Evolutionary conservation across 2,113 vertebrate species (phyloP).

Genomic region (Ochotona curzoniae): DNA sequence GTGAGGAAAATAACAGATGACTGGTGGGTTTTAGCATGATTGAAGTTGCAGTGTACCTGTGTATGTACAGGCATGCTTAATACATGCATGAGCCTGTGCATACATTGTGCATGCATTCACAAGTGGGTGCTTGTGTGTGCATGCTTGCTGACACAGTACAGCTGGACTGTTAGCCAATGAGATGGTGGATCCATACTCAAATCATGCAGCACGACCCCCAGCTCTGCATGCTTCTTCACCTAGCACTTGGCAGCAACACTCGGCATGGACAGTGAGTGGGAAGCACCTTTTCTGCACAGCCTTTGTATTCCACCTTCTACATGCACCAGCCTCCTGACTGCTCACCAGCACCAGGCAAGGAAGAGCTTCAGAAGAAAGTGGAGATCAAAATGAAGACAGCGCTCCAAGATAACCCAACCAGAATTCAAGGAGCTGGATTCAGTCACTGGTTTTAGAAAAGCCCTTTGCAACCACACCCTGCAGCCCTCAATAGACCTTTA

Average conservation of each 20-base stretch:
- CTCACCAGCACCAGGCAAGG: background rate
- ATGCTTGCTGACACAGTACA: background rate
- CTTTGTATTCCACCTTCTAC: background rate
- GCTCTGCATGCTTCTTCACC: background rate
- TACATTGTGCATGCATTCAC: background rate
- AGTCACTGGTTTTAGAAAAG: background rate
- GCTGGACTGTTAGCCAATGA: background rate
- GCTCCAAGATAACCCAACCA: background rate
- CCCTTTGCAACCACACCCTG: rapidly evolving
- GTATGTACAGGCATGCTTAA: too few relatives aligned
- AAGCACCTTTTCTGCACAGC: background rate
- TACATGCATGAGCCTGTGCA: background rate
- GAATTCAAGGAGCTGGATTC: background rate
- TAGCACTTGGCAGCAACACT: background rate
- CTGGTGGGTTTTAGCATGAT: background rate
- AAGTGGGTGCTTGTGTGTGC: background rate
- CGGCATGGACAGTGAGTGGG: background rate
- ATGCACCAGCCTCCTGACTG: background rate
- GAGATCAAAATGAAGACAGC: background rate
- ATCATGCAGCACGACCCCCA: background rate
- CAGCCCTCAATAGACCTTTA: background rate
- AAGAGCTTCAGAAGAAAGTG: background rate
- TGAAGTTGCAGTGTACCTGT: rapidly evolving
- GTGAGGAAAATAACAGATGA: background rate
- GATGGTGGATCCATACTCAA: background rate